Evolutionary conservation across 2,797 vertebrate genomes (phyloP).

Genomic region (Anguilla pacifica): DNA sequence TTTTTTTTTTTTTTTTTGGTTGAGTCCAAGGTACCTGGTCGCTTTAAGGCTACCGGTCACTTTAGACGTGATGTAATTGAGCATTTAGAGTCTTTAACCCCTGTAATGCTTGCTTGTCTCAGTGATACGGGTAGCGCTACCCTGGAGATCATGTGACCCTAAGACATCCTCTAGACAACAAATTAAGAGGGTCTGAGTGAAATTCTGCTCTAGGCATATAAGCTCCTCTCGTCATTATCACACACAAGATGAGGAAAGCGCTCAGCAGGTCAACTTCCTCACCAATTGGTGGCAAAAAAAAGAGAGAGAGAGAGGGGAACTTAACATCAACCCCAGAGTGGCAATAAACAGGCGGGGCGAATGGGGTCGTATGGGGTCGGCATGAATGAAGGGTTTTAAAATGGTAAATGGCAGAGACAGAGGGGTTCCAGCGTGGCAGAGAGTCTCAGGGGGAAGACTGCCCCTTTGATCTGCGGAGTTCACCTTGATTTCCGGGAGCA

Average conservation of each 20-base stretch:
- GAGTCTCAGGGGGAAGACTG: constrained; percentile 53
- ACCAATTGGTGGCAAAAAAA: constrained; percentile 42
- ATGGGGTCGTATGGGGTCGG: constrained; percentile 57
- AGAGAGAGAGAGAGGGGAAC: constrained; percentile 51
- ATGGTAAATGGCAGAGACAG: constrained; percentile 67
- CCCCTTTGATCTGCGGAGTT: constrained; percentile 61
- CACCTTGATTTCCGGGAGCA: constrained; percentile 55
- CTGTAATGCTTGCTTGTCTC: neutral
- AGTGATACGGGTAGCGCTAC: neutral
- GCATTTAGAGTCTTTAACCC: too few species aligned
- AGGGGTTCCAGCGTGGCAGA: constrained; percentile 52
- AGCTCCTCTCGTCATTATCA: constrained; percentile 60
- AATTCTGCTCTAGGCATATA: constrained; percentile 51
- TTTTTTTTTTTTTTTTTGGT: neutral
- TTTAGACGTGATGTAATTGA: too few species aligned
- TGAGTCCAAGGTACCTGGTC: neutral
- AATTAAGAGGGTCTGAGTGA: constrained; percentile 31
- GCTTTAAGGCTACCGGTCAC: neutral
- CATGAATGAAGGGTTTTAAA: constrained; percentile 64
- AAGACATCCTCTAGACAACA: neutral
- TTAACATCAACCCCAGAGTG: constrained; percentile 55
- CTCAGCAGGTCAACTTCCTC: constrained; percentile 72
- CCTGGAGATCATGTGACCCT: neutral
- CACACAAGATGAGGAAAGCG: constrained; percentile 68
- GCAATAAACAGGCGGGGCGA: constrained; percentile 62